phyloP scores from a whole-genome alignment of 2,888 invertebrate species.

The Caenorhabditis sulstoni region DNA sequence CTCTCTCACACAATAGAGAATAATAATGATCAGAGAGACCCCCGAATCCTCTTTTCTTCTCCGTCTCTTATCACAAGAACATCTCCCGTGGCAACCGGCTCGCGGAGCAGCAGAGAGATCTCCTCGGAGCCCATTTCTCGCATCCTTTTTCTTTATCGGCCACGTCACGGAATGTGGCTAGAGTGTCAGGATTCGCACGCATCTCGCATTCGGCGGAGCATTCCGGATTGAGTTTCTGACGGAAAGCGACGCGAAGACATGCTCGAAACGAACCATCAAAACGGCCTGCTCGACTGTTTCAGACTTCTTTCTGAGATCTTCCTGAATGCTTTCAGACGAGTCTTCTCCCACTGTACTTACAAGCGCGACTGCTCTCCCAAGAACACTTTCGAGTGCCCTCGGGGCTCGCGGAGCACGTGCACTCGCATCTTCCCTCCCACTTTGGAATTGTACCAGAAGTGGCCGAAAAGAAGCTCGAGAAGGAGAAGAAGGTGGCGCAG shows the following conservation, averaged over 20 bases:
- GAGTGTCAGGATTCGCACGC: slow-evolving; percentile 51
- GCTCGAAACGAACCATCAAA: slow-evolving; percentile 40
- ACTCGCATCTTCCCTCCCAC: not conserved
- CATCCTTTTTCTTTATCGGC: slow-evolving; percentile 13
- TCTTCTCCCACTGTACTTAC: too few species aligned
- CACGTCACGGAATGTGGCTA: slow-evolving; percentile 34
- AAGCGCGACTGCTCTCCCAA: slow-evolving; percentile 14
- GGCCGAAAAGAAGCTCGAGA: not conserved
- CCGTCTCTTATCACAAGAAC: slow-evolving; percentile 18
- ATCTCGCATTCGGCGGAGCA: slow-evolving; percentile 24
- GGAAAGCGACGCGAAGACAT: not conserved
- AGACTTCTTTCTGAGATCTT: too few species aligned
- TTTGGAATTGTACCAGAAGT: slow-evolving; percentile 1
- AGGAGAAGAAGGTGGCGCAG: slow-evolving; percentile 16
- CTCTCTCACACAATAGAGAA: slow-evolving; percentile 10
- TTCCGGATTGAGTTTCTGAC: slow-evolving; percentile 26
- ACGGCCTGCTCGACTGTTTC: not conserved
- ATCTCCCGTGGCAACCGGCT: slow-evolving; percentile 40
- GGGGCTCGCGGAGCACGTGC: slow-evolving; percentile 31
- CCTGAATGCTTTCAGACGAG: too few species aligned
- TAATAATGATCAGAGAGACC: not conserved
- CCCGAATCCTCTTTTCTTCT: not conserved
- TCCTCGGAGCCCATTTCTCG: not conserved
- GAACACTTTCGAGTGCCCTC: slow-evolving; percentile 39
- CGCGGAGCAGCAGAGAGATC: slow-evolving; percentile 4